These are phyloP conservation scores for Capitella teleta DNA, from an alignment of 1,140 invertebrate species.

Conservation along the genomic window DNA sequence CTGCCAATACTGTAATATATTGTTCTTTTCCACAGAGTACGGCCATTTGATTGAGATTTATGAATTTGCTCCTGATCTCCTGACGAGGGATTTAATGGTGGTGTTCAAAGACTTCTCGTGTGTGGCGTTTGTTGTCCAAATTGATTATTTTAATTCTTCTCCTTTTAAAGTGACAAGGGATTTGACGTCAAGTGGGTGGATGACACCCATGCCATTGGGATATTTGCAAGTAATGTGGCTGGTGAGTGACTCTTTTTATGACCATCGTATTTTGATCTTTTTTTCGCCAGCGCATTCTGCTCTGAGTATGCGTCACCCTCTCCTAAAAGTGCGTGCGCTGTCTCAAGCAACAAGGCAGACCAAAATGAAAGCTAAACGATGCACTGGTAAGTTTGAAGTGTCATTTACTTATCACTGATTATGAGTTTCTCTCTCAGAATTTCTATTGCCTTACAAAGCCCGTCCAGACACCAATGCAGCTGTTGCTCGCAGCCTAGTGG, in stretches of 20 bases:
- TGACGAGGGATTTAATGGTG: slow-evolving; percentile 67
- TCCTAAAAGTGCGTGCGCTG: slow-evolving; percentile 67
- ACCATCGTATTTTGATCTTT: not conserved
- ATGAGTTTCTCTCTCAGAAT: slow-evolving; percentile 32
- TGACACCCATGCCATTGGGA: slow-evolving; percentile 76
- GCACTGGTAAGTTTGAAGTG: slow-evolving; percentile 38
- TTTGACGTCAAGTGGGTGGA: slow-evolving; percentile 90
- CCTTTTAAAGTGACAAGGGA: slow-evolving; percentile 56
- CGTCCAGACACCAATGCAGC: slow-evolving; percentile 74
- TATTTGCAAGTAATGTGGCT: slow-evolving; percentile 69
- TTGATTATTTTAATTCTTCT: slow-evolving; percentile 4
- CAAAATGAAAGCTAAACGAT: slow-evolving; percentile 63
- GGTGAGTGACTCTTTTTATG: slow-evolving; percentile 44
- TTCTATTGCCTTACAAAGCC: slow-evolving; percentile 45
- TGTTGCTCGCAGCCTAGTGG: slow-evolving; percentile 68
- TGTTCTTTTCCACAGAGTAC: slow-evolving; percentile 45
- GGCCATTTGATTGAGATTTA: slow-evolving; percentile 76
- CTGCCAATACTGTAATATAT: not conserved
- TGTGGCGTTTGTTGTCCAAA: slow-evolving; percentile 13
- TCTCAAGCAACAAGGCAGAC: slow-evolving; percentile 67
- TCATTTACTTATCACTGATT: not conserved
- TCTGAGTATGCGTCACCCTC: slow-evolving; percentile 55
- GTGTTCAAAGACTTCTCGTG: slow-evolving; percentile 38
- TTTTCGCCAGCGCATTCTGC: slow-evolving; percentile 62
- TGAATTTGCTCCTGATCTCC: slow-evolving; percentile 72